Conservation (phyloP, 2,113 vertebrate genomes). For the Menidia beryllina region DNA sequence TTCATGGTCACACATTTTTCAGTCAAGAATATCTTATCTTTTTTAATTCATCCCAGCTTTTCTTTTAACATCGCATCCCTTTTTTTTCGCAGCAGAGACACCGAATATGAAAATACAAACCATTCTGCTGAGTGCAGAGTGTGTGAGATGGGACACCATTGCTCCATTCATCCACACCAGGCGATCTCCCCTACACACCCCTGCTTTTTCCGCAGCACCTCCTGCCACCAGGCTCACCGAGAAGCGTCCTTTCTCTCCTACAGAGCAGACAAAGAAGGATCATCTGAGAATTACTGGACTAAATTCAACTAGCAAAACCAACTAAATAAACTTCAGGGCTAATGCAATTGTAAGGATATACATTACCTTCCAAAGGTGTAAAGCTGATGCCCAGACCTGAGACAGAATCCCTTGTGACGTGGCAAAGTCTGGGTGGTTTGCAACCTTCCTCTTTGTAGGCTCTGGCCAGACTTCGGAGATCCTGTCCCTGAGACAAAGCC, state of each 20-base stretch:
- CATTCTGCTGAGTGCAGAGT: slow-evolving; percentile 82
- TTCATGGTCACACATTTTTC: background rate
- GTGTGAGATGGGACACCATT: slow-evolving; percentile 79
- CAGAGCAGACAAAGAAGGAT: slow-evolving; percentile 11
- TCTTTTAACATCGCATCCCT: background rate
- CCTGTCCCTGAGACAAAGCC: slow-evolving; percentile 61
- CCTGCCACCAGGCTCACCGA: slow-evolving; percentile 78
- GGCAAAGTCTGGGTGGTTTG: slow-evolving; percentile 85
- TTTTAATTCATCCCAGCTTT: background rate
- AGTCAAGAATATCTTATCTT: background rate
- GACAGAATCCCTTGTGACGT: slow-evolving; percentile 76
- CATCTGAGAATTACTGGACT: background rate
- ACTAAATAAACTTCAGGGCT: background rate
- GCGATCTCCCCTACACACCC: slow-evolving; percentile 83
- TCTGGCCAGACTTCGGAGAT: slow-evolving; percentile 46
- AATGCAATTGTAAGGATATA: background rate
- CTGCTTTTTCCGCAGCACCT: slow-evolving; percentile 87
- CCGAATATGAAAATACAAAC: slow-evolving; percentile 59
- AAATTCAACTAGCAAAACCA: background rate
- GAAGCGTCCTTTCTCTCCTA: slow-evolving; percentile 85
- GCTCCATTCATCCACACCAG: slow-evolving; percentile 89
- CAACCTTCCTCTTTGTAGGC: background rate
- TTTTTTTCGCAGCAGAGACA: background rate
- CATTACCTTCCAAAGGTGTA: slow-evolving; percentile 71
- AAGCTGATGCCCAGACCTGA: slow-evolving; percentile 87